Percentiles rank a stretch among this genome's conserved stretches.
phyloP scores from a whole-genome alignment of 2,113 vertebrate species.

The Syngnathoides biaculeatus region DNA sequence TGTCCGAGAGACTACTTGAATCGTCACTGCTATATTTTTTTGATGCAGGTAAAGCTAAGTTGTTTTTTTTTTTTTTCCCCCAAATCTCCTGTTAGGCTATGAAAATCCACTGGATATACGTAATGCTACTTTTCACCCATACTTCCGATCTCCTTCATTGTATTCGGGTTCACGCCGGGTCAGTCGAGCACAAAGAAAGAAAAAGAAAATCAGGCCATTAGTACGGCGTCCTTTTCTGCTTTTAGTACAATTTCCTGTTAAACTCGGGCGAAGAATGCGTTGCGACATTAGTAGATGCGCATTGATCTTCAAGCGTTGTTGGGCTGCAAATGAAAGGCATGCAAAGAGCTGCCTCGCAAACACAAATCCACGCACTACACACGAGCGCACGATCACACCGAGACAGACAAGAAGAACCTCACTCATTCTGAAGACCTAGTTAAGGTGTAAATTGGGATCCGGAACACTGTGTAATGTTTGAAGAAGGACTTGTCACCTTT shows the following conservation, averaged over 20 bases:
- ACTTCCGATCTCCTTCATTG: background rate
- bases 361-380: background rate
- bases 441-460: conserved; percentile 25
- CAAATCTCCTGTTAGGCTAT: no score
- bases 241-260: background rate
- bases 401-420: background rate
- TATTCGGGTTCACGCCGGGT: background rate
- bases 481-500: conserved; percentile 28
- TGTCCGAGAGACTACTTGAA: no score
- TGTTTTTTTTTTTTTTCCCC: no score
- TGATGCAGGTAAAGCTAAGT: no score
- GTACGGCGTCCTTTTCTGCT: background rate
- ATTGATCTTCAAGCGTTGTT: background rate
- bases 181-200: background rate
- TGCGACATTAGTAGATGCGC: conserved; percentile 19
- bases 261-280: background rate
- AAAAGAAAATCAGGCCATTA: background rate
- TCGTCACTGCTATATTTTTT: no score
- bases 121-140: background rate
- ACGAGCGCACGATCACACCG: background rate
- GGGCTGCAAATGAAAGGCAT: background rate
- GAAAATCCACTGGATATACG: no score
- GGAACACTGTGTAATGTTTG: conserved; percentile 23
- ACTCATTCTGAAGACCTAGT: conserved; percentile 33
- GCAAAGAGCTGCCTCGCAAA: background rate